These are phyloP conservation scores for Naso thynnoides DNA, from an alignment of 2,797 vertebrate species.

Conservation along the genomic window DNA sequence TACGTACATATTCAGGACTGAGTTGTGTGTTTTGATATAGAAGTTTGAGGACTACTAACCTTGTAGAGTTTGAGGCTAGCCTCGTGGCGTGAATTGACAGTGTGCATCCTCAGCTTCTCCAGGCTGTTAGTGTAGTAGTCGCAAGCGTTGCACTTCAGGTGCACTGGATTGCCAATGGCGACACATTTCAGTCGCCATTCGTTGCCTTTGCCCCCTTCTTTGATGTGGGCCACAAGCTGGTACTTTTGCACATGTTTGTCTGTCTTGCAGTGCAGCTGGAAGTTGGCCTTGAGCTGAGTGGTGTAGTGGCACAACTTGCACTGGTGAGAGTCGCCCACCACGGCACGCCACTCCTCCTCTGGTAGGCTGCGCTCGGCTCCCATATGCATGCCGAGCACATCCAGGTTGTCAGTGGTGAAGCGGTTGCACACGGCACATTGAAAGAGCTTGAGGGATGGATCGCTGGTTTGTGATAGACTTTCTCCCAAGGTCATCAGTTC, in stretches of 20 bases:
- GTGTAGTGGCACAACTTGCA: constrained; percentile 99
- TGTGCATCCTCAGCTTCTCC: constrained; percentile 98
- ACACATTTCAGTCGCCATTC: constrained; percentile 99
- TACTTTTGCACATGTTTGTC: constrained; percentile 99
- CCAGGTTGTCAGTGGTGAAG: constrained; percentile 98
- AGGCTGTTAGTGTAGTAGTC: constrained; percentile 99
- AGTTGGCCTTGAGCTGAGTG: constrained; percentile 99
- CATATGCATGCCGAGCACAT: constrained; percentile 98
- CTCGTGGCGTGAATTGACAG: constrained; percentile 95
- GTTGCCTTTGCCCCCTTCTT: constrained; percentile 98
- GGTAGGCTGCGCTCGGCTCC: constrained; percentile 94
- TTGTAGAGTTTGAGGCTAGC: constrained; percentile 99
- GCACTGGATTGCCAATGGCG: constrained; percentile 98
- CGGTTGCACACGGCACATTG: constrained; percentile 99
- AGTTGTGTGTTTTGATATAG: constrained; percentile 10
- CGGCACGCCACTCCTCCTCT: constrained; percentile 97
- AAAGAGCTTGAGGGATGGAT: constrained; percentile 98
- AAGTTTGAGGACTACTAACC: constrained; percentile 84
- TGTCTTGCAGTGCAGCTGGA: constrained; percentile 99
- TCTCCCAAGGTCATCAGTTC: constrained; percentile 99
- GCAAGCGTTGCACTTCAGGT: constrained; percentile 98
- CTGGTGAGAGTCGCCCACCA: constrained; percentile 97
- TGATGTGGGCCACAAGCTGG: constrained; percentile 99
- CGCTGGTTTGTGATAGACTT: constrained; percentile 96
- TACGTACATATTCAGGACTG: constrained; percentile 8